Evolutionary conservation across 2,113 vertebrate genomes (phyloP).

Genomic region (Nerophis lumbriciformis): DNA sequence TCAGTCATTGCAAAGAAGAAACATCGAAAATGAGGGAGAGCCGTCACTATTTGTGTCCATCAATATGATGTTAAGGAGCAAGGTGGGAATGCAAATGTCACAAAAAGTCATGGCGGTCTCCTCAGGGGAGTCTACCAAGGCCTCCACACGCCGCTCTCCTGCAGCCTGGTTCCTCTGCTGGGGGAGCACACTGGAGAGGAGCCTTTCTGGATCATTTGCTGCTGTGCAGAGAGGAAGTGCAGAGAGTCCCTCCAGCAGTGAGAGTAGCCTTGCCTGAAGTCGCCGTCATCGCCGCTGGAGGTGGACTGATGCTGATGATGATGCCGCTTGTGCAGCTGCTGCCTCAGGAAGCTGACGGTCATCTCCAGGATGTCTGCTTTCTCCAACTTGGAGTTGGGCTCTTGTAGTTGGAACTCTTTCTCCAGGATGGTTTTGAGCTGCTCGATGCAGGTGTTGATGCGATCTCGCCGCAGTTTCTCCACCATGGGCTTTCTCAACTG

Average conservation of each 20-base stretch:
- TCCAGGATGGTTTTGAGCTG: constrained; percentile 78
- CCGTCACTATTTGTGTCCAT: constrained; percentile 57
- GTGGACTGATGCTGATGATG: constrained; percentile 30
- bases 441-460: constrained; percentile 79
- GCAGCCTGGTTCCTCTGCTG: constrained; percentile 40
- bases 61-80: constrained; percentile 69
- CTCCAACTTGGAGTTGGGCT: constrained; percentile 83
- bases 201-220: constrained; percentile 43
- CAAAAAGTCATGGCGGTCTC: constrained; percentile 34
- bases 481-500: constrained; percentile 83
- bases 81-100: constrained; percentile 65
- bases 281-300: constrained; percentile 27
- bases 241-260: constrained; percentile 76
- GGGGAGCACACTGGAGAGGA: constrained; percentile 30
- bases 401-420: constrained; percentile 79
- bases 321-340: constrained; percentile 60
- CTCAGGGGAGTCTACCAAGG: constrained; percentile 77
- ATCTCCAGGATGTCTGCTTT: constrained; percentile 84
- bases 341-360: constrained; percentile 80
- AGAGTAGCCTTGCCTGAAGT: constrained; percentile 73
- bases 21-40: constrained; percentile 21
- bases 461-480: constrained; percentile 85
- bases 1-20: constrained; percentile 43
- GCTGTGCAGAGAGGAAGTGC: constrained; percentile 71
- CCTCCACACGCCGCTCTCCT: constrained; percentile 76